Percentiles rank a stretch among this genome's conserved stretches.
Conservation (phyloP, 2,797 vertebrate species). For the Pterois miles region DNA sequence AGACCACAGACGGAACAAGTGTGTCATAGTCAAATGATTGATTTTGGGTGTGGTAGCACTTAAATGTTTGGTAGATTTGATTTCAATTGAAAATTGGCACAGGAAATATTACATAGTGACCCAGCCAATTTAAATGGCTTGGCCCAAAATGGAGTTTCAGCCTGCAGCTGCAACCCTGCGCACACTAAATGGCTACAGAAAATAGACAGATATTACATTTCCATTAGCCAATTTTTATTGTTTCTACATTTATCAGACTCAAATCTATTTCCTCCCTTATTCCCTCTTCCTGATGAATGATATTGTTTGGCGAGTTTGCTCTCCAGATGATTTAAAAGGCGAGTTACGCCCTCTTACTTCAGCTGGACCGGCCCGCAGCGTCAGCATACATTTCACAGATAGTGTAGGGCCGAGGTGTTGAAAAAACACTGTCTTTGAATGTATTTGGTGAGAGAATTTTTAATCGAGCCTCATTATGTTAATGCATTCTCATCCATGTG, state of each 20-base stretch:
- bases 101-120: neutral
- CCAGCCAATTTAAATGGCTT: neutral
- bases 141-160: neutral
- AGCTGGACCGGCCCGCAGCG: neutral
- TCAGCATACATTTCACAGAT: neutral
- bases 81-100: neutral
- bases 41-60: slow-evolving; percentile 3
- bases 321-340: slow-evolving; percentile 7
- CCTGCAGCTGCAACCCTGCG: slow-evolving; percentile 2
- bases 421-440: slow-evolving; percentile 24
- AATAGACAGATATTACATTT: neutral
- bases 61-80: neutral
- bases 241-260: neutral
- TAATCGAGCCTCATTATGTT: slow-evolving; percentile 42
- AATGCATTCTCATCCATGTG: slow-evolving; percentile 35
- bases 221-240: neutral
- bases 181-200: neutral
- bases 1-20: neutral
- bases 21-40: neutral
- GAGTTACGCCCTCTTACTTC: slow-evolving; percentile 12
- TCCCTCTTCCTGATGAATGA: neutral
- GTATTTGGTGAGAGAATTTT: slow-evolving; percentile 18
- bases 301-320: neutral
- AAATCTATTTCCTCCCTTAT: neutral
- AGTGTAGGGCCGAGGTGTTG: slow-evolving; percentile 12